A percentile compares a stretch with the other conserved stretches of the same genome.
Evolutionary conservation across 2,113 vertebrate species (phyloP).

Genomic region (Spea bombifrons): DNA sequence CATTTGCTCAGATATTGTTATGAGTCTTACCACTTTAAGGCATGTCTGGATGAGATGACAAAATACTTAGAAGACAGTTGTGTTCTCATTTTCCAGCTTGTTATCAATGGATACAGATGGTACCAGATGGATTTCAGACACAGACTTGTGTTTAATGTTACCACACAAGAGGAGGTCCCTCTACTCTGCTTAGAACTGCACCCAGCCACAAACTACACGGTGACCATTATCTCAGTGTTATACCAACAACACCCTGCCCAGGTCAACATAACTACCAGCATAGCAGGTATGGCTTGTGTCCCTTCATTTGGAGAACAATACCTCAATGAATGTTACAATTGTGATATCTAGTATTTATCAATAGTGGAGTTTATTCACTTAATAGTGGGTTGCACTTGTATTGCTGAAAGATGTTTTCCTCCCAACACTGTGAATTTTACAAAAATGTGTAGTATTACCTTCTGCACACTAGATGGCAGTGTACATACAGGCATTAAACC

Average conservation of each 20-base stretch:
- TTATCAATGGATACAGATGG: slow-evolving; percentile 57
- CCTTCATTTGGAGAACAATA: no score
- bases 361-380: no score
- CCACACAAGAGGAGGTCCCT: slow-evolving; percentile 65
- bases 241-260: slow-evolving; percentile 50
- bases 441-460: not conserved
- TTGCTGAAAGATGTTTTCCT: no score
- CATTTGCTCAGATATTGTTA: no score
- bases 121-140: slow-evolving; percentile 72
- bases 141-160: slow-evolving; percentile 62
- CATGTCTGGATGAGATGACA: no score
- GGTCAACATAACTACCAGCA: slow-evolving; percentile 68
- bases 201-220: slow-evolving; percentile 79
- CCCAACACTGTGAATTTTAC: no score
- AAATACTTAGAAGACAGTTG: not conserved
- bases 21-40: no score
- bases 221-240: slow-evolving; percentile 72
- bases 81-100: slow-evolving; percentile 58
- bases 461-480: slow-evolving; percentile 30
- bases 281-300: slow-evolving; percentile 67
- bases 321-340: no score
- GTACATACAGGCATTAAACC: not conserved
- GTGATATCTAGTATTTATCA: no score
- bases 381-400: no score
- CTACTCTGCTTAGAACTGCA: slow-evolving; percentile 76